Conservation (phyloP, 1,140 invertebrate species). For the Microplitis mediator region DNA sequence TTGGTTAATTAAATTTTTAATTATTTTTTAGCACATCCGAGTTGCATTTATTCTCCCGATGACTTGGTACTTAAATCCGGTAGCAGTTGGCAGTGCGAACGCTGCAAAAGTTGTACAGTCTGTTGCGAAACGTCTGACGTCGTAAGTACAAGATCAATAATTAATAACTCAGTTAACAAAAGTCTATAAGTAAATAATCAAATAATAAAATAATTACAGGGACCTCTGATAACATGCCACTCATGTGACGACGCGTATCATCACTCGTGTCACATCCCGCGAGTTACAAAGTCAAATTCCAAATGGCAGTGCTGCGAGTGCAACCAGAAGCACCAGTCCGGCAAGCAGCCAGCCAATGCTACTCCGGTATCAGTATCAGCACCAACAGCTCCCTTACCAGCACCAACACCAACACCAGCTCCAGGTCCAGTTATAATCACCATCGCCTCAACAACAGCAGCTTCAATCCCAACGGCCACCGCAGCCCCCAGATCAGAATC, state of each 20-base stretch:
- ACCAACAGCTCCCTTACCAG: no score
- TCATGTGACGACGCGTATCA: conserved; percentile 85
- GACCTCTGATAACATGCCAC: conserved; percentile 74
- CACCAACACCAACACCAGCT: no score
- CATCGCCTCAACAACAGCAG: neutral
- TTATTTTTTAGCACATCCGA: conserved; percentile 66
- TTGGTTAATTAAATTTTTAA: conserved; percentile 1
- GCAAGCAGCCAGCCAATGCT: neutral
- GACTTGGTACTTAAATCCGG: conserved; percentile 69
- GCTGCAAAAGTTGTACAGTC: conserved; percentile 73
- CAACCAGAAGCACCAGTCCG: conserved; percentile 40
- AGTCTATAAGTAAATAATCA: neutral
- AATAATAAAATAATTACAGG: conserved; percentile 33
- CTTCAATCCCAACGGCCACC: neutral
- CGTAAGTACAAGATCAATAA: conserved; percentile 60
- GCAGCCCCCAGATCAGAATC: conserved; percentile 42
- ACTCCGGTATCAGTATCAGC: neutral
- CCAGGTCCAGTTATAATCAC: neutral
- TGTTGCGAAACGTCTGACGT: conserved; percentile 75
- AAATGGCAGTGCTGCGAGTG: conserved; percentile 58
- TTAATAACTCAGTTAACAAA: neutral
- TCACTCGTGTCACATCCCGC: conserved; percentile 73
- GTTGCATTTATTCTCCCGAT: conserved; percentile 69
- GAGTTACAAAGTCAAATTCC: conserved; percentile 55
- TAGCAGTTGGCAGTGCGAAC: conserved; percentile 75